These are phyloP conservation scores for Orthonyx spaldingii DNA, from an alignment of 2,113 vertebrate species.

Conservation along the genomic window DNA sequence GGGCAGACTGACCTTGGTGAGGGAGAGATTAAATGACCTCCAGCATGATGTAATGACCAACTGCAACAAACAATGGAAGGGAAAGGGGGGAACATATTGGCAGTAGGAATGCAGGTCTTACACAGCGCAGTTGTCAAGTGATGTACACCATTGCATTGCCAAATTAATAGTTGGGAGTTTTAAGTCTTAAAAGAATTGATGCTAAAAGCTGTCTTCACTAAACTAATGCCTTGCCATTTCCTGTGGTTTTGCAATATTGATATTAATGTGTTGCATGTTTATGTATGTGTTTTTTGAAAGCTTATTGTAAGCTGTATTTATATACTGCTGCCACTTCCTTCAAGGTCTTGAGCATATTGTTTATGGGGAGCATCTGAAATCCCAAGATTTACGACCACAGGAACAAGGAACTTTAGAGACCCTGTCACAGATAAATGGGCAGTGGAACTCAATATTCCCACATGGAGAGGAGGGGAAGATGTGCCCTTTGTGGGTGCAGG, in stretches of 20 bases:
- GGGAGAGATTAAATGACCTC: background rate
- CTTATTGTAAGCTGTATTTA: slow-evolving; percentile 15
- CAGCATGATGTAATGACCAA: background rate
- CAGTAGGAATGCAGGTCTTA: background rate
- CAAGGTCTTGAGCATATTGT: background rate
- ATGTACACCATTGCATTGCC: fast-evolving
- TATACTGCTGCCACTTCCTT: background rate
- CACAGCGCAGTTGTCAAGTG: fast-evolving
- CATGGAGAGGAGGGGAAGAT: background rate
- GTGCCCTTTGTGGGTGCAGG: background rate
- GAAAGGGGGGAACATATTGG: background rate
- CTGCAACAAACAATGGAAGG: background rate
- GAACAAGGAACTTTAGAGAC: background rate
- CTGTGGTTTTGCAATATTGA: background rate
- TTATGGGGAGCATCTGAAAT: background rate
- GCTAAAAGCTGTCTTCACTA: background rate
- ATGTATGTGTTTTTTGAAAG: background rate
- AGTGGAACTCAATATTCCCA: background rate
- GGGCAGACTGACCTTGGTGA: background rate
- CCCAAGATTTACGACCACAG: background rate
- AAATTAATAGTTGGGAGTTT: background rate
- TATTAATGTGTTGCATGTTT: background rate
- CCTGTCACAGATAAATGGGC: background rate
- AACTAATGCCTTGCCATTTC: background rate
- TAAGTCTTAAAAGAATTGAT: background rate